Evolutionary conservation across 1,140 invertebrate species (phyloP).

Genomic region (Micrasema minimum): DNA sequence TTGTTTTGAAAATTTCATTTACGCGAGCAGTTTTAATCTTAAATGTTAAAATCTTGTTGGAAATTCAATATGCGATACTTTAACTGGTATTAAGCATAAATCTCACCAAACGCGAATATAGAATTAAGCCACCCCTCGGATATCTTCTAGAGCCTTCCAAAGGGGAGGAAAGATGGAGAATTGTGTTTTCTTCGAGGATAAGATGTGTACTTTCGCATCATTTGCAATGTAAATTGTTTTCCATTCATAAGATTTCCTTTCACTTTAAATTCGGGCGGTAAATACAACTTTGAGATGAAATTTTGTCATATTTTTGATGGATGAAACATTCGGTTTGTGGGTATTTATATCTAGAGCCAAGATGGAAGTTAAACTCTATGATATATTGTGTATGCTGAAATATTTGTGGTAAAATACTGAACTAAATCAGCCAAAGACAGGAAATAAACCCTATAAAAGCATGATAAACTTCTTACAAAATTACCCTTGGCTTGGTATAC

Average conservation of each 20-base stretch:
- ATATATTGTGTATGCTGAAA: no score
- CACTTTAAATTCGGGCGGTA: constrained; percentile 32
- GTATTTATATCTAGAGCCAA: constrained; percentile 3
- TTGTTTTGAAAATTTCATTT: no score
- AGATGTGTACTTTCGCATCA: constrained; percentile 43
- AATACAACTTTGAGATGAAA: constrained; percentile 27
- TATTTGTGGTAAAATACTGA: no score
- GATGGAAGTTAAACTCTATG: no score
- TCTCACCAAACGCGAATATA: constrained; percentile 37
- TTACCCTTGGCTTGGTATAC: no score
- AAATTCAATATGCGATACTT: constrained; percentile 35
- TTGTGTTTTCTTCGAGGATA: constrained; percentile 36
- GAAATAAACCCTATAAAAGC: no score
- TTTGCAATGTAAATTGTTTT: constrained; percentile 51
- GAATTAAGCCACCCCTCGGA: constrained; percentile 34
- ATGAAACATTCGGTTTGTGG: constrained; percentile 19
- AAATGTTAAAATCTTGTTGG: constrained; percentile 18
- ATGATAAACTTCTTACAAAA: no score
- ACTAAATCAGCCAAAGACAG: no score
- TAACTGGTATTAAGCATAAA: constrained; percentile 38
- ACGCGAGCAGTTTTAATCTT: no score
- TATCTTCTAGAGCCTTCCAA: constrained; percentile 21
- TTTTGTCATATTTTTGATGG: constrained; percentile 32
- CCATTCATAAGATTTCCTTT: constrained; percentile 44
- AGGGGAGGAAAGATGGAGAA: constrained; percentile 21